phyloP scores from a whole-genome alignment of 2,888 invertebrate species.

The Lasioglossum pauxillum region DNA sequence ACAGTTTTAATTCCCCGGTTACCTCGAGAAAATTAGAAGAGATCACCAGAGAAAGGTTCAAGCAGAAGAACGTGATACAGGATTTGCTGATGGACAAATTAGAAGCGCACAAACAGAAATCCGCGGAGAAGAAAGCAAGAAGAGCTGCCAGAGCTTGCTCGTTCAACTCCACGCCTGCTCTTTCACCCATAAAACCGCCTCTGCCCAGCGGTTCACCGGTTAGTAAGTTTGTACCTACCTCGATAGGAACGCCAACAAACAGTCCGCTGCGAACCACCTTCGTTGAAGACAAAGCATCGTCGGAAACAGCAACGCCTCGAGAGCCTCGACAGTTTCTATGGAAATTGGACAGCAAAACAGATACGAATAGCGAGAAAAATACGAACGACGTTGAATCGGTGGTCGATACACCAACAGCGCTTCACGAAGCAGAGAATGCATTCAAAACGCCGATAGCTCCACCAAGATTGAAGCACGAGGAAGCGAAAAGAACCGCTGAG shows the following conservation, averaged over 20 bases:
- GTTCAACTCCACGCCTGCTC: conserved; percentile 77
- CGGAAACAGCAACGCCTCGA: conserved; percentile 51
- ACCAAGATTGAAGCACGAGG: conserved; percentile 84
- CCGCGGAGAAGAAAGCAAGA: conserved; percentile 87
- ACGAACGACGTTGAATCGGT: neutral
- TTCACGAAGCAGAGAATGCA: conserved; percentile 53
- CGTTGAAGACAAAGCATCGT: conserved; percentile 72
- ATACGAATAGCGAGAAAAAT: neutral
- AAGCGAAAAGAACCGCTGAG: conserved; percentile 85
- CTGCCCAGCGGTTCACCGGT: conserved; percentile 19
- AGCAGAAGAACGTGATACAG: conserved; percentile 93
- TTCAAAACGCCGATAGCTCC: conserved; percentile 86
- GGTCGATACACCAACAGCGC: neutral
- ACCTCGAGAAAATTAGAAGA: conserved; percentile 90
- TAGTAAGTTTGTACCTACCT: conserved; percentile 73
- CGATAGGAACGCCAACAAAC: conserved; percentile 71
- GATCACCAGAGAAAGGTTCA: conserved; percentile 91
- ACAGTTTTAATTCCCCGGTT: conserved; percentile 84
- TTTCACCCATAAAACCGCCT: conserved; percentile 59
- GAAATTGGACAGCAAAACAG: conserved; percentile 72
- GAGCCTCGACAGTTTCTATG: conserved; percentile 9
- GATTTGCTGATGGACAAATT: conserved; percentile 93
- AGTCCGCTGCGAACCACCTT: conserved; percentile 76
- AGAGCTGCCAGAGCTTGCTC: conserved; percentile 86
- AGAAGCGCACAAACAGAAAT: conserved; percentile 88